These are phyloP conservation scores for Fragum sueziense DNA, from an alignment of 2,888 invertebrate genomes.

Conservation along the genomic window DNA sequence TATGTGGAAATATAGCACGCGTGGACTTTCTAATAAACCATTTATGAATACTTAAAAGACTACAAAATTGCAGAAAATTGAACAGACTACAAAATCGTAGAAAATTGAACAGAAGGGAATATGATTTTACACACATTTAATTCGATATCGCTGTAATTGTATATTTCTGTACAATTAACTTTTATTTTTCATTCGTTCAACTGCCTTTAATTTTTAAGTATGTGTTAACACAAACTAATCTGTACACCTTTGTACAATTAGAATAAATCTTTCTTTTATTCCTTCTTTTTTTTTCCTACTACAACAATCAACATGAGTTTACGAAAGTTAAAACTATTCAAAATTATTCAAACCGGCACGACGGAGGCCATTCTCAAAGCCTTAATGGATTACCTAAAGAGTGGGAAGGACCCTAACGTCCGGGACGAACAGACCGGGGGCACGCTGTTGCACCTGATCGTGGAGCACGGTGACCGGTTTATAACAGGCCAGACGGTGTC, in stretches of 20 bases:
- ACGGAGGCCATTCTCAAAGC: conserved; percentile 67
- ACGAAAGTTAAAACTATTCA: conserved; percentile 80
- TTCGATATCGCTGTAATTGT: neutral
- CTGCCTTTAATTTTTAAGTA: no score
- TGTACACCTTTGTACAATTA: neutral
- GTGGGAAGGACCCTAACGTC: conserved; percentile 74
- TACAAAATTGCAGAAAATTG: no score
- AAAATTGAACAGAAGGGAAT: neutral
- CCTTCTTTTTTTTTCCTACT: neutral
- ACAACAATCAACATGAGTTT: conserved; percentile 64
- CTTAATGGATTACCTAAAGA: conserved; percentile 71
- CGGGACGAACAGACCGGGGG: conserved; percentile 71
- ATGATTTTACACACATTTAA: neutral
- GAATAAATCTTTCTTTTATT: no score
- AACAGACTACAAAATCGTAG: no score
- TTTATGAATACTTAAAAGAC: no score
- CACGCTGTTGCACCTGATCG: conserved; percentile 73
- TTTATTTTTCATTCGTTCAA: no score
- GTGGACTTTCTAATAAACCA: no score
- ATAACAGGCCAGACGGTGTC: conserved; percentile 71
- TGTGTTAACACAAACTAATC: neutral
- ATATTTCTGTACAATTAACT: no score
- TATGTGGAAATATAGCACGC: no score
- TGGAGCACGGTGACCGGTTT: conserved; percentile 71
- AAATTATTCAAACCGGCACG: conserved; percentile 79